Evolutionary conservation across 2,888 invertebrate species (phyloP).

Genomic region (Pandemis corylana): DNA sequence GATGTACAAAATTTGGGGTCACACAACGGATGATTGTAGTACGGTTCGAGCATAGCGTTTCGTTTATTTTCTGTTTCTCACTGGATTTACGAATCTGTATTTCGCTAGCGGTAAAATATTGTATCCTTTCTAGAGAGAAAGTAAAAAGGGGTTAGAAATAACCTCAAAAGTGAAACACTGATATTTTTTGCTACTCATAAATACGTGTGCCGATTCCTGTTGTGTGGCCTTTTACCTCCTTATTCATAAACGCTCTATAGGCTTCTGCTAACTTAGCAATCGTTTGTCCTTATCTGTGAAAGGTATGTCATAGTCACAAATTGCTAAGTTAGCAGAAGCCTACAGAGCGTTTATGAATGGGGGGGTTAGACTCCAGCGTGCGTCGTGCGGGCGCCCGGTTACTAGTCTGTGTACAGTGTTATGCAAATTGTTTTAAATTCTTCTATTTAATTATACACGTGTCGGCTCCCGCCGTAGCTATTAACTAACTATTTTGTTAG

Average conservation of each 20-base stretch:
- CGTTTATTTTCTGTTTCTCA: too few species aligned
- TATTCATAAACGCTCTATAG: too few species aligned
- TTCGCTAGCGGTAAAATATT: neutral
- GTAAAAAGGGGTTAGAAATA: neutral
- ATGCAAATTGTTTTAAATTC: conserved; percentile 72
- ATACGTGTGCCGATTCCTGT: neutral
- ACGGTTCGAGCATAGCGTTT: neutral
- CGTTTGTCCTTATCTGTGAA: too few species aligned
- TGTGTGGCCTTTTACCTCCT: neutral
- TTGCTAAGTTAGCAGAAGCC: too few species aligned
- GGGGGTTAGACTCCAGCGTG: neutral
- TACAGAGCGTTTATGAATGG: too few species aligned
- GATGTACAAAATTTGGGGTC: neutral
- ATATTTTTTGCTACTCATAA: neutral
- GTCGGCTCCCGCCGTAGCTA: conserved; percentile 66
- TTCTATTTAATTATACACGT: conserved; percentile 69
- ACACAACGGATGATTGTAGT: neutral
- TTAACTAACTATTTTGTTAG: conserved; percentile 72
- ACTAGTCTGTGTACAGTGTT: conserved; percentile 76
- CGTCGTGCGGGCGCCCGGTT: conserved; percentile 51
- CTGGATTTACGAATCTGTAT: neutral
- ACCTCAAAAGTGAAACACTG: neutral
- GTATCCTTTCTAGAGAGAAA: neutral
- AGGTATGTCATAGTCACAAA: too few species aligned
- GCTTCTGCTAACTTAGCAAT: too few species aligned